Evolutionary conservation across 2,797 vertebrate genomes (phyloP).

Genomic region (Lophotriccus pileatus): DNA sequence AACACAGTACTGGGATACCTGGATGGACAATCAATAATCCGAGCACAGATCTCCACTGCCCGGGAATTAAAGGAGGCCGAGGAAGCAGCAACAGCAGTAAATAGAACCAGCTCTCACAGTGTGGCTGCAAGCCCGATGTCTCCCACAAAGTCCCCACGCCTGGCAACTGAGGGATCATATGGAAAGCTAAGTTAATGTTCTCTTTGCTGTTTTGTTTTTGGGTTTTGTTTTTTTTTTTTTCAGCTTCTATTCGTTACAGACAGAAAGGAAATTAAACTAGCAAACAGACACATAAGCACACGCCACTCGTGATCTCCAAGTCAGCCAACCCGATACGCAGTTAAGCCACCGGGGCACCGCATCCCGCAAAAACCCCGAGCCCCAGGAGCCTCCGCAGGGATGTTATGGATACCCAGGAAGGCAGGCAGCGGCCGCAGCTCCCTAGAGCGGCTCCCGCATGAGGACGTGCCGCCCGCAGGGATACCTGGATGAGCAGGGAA

Average conservation of each 20-base stretch:
- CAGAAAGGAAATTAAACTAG: not conserved
- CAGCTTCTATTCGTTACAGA: not conserved
- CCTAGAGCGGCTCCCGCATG: not conserved
- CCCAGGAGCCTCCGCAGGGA: too few relatives aligned
- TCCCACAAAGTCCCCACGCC: not conserved
- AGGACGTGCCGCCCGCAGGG: not conserved
- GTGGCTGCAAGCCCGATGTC: rapidly evolving
- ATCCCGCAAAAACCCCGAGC: not conserved
- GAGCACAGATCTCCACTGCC: rapidly evolving
- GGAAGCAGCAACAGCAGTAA: not conserved
- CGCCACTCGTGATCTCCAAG: not conserved
- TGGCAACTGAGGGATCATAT: rapidly evolving
- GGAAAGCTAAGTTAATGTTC: not conserved
- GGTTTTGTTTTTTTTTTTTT: not conserved
- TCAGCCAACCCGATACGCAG: not conserved
- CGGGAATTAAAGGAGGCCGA: not conserved
- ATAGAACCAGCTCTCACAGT: not conserved
- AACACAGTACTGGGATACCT: not conserved
- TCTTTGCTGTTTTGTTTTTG: not conserved
- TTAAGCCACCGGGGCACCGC: not conserved
- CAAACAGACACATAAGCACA: not conserved
- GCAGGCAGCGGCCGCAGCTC: not conserved
- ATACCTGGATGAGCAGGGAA: rapidly evolving
- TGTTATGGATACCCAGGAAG: not conserved
- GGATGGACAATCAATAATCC: not conserved